A percentile compares a stretch with the other conserved stretches of the same genome.
phyloP scores from a whole-genome alignment of 2,888 invertebrate species.

The Schrankia costaestrigalis region DNA sequence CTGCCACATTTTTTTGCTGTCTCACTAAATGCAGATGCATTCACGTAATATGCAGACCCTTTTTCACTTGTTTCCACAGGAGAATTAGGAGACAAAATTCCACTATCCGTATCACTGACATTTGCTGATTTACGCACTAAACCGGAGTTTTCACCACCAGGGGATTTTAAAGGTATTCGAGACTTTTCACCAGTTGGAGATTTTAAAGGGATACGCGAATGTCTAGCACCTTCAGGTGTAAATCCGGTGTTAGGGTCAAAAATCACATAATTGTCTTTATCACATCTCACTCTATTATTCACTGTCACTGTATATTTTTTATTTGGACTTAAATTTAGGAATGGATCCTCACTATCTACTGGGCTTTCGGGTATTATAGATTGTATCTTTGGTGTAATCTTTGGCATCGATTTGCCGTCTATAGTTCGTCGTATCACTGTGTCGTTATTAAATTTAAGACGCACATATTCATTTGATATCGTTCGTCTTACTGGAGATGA shows the following conservation, averaged over 20 bases:
- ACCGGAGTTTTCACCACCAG: slow-evolving; percentile 54
- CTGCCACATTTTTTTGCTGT: slow-evolving; percentile 54
- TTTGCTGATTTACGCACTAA: slow-evolving; percentile 59
- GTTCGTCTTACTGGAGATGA: slow-evolving; percentile 69
- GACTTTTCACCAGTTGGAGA: slow-evolving; percentile 57
- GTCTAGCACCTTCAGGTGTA: slow-evolving; percentile 50
- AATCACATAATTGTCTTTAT: slow-evolving; percentile 77
- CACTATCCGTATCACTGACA: slow-evolving; percentile 83
- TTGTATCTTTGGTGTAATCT: slow-evolving; percentile 75
- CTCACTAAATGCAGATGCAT: slow-evolving; percentile 65
- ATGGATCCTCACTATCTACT: slow-evolving; percentile 72
- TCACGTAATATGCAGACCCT: slow-evolving; percentile 57
- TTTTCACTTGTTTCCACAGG: slow-evolving; percentile 77
- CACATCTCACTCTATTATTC: slow-evolving; percentile 75
- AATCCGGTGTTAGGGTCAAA: slow-evolving; percentile 76
- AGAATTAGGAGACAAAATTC: slow-evolving; percentile 83
- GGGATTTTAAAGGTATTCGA: slow-evolving; percentile 59
- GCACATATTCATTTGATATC: slow-evolving; percentile 77
- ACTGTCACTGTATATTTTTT: slow-evolving; percentile 78
- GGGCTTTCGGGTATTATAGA: slow-evolving; percentile 78
- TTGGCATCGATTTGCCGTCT: slow-evolving; percentile 69
- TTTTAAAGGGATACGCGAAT: slow-evolving; percentile 54
- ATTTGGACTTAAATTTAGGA: slow-evolving; percentile 72
- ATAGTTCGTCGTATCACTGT: slow-evolving; percentile 68
- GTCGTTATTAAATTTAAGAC: slow-evolving; percentile 68